Percentiles rank a stretch among this genome's conserved stretches.
phyloP scores from a whole-genome alignment of 2,797 vertebrate genomes.

The Anabacerthia variegaticeps region DNA sequence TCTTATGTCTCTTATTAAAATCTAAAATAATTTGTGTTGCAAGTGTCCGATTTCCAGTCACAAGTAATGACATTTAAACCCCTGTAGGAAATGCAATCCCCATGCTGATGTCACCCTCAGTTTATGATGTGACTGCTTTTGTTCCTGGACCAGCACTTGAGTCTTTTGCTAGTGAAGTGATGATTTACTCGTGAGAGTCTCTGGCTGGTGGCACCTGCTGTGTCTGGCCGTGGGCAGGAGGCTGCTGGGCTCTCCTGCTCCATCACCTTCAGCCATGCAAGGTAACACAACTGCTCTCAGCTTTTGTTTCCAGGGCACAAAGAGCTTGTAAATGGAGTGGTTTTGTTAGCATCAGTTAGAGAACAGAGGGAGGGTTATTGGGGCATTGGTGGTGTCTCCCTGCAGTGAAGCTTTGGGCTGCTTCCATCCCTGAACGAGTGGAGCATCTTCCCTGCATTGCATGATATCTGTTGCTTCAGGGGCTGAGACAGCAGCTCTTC shows the following conservation, averaged over 20 bases:
- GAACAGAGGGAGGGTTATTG: background rate
- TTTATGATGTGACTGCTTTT: slow-evolving; percentile 58
- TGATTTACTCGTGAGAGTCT: background rate
- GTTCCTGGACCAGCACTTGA: slow-evolving; percentile 38
- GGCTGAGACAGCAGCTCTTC: background rate
- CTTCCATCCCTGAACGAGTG: fast-evolving
- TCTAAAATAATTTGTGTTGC: background rate
- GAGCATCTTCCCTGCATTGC: background rate
- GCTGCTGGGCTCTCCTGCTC: background rate
- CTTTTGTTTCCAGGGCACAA: background rate
- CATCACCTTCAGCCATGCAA: background rate
- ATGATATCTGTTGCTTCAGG: background rate
- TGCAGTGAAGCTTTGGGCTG: background rate
- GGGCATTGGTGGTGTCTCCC: background rate
- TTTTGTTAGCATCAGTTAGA: background rate
- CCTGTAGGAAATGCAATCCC: slow-evolving; percentile 46
- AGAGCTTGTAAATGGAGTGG: fast-evolving
- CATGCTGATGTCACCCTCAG: slow-evolving; percentile 51
- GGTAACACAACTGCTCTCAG: background rate
- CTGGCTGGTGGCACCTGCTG: background rate
- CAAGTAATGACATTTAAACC: slow-evolving; percentile 55
- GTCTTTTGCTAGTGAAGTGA: background rate
- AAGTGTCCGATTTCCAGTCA: slow-evolving; percentile 45
- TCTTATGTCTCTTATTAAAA: background rate
- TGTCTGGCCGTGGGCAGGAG: background rate